Evolutionary conservation across 2,797 vertebrate species (phyloP).

Genomic region (Lagorchestes hirsutus): DNA sequence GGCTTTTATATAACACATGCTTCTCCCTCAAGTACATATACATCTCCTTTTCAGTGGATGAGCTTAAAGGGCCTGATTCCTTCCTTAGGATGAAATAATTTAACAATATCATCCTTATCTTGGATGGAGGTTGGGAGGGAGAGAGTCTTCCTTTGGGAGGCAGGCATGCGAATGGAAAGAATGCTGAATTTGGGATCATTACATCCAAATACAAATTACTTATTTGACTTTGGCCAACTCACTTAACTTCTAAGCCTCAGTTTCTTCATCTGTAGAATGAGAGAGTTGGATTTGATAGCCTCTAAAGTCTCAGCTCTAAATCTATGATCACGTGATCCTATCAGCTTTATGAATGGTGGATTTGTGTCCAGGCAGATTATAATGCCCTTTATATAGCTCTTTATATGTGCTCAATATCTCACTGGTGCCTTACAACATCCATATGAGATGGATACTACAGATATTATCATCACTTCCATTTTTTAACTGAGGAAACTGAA

Average conservation of each 20-base stretch:
- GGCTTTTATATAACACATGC: background rate
- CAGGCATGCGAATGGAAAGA: background rate
- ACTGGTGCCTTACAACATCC: background rate
- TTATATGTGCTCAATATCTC: background rate
- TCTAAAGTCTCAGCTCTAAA: background rate
- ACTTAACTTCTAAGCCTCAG: background rate
- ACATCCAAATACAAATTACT: background rate
- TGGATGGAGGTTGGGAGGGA: background rate
- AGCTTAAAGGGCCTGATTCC: background rate
- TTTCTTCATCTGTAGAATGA: background rate
- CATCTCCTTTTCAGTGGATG: background rate
- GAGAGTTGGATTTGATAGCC: background rate
- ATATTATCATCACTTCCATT: background rate
- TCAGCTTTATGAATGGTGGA: background rate
- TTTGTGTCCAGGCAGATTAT: background rate
- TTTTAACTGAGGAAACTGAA: background rate
- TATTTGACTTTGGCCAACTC: background rate
- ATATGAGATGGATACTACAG: background rate
- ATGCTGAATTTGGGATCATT: background rate
- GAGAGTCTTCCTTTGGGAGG: background rate
- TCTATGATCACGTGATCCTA: background rate
- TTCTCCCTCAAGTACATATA: conserved; percentile 11
- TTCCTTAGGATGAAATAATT: background rate
- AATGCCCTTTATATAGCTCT: background rate
- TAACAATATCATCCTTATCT: background rate